A percentile compares a stretch with the other conserved stretches of the same genome.
Evolutionary conservation across 2,113 vertebrate species (phyloP).

Genomic region (Ondatra zibethicus): DNA sequence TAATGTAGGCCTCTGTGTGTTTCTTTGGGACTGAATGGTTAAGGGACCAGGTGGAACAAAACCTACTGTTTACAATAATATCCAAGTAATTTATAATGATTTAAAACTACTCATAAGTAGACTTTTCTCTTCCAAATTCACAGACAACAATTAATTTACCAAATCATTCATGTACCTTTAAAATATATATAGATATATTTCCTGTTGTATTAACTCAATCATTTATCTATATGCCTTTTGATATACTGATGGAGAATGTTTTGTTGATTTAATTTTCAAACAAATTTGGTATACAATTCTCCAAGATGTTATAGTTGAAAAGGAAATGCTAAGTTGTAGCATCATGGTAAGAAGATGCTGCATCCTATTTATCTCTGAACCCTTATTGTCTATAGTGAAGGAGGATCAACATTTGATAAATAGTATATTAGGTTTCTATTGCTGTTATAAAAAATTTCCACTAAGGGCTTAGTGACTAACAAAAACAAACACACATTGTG

Average conservation of each 20-base stretch:
- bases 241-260: neutral
- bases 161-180: neutral
- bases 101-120: neutral
- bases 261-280: neutral
- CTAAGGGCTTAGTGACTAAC: neutral
- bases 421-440: neutral
- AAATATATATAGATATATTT: neutral
- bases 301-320: neutral
- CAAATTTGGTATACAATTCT: neutral
- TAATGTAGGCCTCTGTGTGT: too few relatives aligned
- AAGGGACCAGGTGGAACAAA: too few relatives aligned
- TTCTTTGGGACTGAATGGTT: too few relatives aligned
- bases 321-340: neutral
- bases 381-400: too few relatives aligned
- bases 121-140: neutral
- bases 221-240: neutral
- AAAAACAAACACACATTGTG: neutral
- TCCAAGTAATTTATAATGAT: neutral
- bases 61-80: neutral
- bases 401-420: neutral
- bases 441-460: neutral
- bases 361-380: neutral
- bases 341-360: neutral
- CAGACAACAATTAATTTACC: neutral
- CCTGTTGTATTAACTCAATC: neutral